Percentiles rank a stretch among this genome's conserved stretches.
Evolutionary conservation across 2,888 invertebrate genomes (phyloP).

Genomic region (Trypoxylon attenuatum): DNA sequence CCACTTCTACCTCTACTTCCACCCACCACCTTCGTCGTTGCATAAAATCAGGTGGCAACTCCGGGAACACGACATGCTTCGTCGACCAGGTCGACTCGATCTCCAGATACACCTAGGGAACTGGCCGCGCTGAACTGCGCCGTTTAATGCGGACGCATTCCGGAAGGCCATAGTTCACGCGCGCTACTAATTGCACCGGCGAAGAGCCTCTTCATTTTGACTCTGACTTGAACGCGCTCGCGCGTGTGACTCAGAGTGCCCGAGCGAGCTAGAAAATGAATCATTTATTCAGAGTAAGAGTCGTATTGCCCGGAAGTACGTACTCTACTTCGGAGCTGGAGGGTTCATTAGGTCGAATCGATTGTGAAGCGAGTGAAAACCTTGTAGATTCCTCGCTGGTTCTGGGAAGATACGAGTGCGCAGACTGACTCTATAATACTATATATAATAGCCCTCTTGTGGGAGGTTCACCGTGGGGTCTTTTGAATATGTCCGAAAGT

Average conservation of each 20-base stretch:
- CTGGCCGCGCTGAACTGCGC: too few species aligned
- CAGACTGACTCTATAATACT: too few species aligned
- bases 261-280: too few species aligned
- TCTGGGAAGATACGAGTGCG: background rate
- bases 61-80: slow-evolving; percentile 55
- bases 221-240: too few species aligned
- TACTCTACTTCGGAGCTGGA: too few species aligned
- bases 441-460: background rate
- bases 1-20: slow-evolving; percentile 27
- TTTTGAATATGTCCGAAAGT: slow-evolving; percentile 4
- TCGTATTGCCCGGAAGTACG: too few species aligned
- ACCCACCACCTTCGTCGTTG: too few species aligned
- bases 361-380: background rate
- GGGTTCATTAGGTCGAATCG: too few species aligned
- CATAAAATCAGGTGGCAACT: too few species aligned
- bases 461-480: background rate
- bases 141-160: slow-evolving; percentile 43
- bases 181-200: slow-evolving; percentile 29
- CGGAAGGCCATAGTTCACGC: slow-evolving; percentile 43
- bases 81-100: slow-evolving; percentile 42
- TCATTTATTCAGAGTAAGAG: too few species aligned
- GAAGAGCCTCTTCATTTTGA: background rate
- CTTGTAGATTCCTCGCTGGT: too few species aligned
- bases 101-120: slow-evolving; percentile 36
- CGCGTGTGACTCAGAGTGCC: too few species aligned